These are phyloP conservation scores for Xanthorhoe spadicearia DNA, from an alignment of 2,888 invertebrate genomes.

Conservation along the genomic window DNA sequence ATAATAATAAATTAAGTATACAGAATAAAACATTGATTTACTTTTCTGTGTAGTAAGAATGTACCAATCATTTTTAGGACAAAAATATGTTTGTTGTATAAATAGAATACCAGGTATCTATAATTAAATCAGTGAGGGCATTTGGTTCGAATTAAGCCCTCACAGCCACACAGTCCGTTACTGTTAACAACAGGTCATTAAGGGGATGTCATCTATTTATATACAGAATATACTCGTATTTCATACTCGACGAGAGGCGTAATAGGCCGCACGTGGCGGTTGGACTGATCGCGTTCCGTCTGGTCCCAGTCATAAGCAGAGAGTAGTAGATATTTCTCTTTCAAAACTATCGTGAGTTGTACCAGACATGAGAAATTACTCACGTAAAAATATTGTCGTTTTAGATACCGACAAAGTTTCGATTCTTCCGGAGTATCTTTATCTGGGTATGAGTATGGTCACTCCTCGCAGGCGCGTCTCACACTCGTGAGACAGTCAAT, in stretches of 20 bases:
- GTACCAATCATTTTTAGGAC: not conserved
- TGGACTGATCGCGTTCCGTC: slow-evolving; percentile 39
- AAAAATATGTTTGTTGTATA: not conserved
- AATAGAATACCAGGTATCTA: not conserved
- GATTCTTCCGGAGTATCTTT: too few relatives aligned
- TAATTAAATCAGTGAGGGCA: not conserved
- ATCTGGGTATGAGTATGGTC: too few relatives aligned
- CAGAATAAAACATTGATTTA: too few relatives aligned
- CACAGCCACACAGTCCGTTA: slow-evolving; percentile 41
- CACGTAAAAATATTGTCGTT: too few relatives aligned
- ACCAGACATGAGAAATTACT: too few relatives aligned
- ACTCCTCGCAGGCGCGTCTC: too few relatives aligned
- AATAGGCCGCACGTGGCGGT: slow-evolving; percentile 76
- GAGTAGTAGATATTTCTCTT: slow-evolving; percentile 20
- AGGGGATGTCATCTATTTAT: slow-evolving; percentile 48
- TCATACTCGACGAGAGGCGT: slow-evolving; percentile 73
- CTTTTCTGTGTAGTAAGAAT: not conserved
- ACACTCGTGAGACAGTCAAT: too few relatives aligned
- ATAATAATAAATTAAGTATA: too few relatives aligned
- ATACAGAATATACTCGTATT: slow-evolving; percentile 66
- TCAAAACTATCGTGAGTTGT: too few relatives aligned
- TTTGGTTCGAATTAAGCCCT: slow-evolving; percentile 28
- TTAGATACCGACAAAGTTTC: too few relatives aligned
- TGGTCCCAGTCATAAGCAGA: slow-evolving; percentile 21
- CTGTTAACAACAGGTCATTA: slow-evolving; percentile 51